phyloP scores from a whole-genome alignment of 2,888 invertebrate genomes.

The Drosophila dives region DNA sequence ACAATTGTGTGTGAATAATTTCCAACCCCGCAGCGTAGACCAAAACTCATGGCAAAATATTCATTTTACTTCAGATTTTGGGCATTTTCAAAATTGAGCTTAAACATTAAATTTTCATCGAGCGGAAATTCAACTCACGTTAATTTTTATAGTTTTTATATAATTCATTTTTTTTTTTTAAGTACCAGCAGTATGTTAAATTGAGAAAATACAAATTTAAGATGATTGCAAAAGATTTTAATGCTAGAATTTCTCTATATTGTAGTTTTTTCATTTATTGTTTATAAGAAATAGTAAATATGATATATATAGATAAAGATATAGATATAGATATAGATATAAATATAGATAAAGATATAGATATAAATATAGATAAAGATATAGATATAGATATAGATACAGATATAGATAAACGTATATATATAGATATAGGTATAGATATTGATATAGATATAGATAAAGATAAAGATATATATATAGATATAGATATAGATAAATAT shows the following conservation, averaged over 20 bases:
- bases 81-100: conserved; percentile 16
- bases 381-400: too few species aligned
- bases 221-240: not conserved
- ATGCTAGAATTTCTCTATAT: not conserved
- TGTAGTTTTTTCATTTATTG: not conserved
- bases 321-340: too few species aligned
- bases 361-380: too few species aligned
- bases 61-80: conserved; percentile 24
- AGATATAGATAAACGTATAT: too few species aligned
- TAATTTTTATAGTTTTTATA: conserved; percentile 8
- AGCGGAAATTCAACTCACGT: not conserved
- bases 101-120: conserved; percentile 23
- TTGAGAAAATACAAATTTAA: not conserved
- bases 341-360: too few species aligned
- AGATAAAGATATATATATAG: too few species aligned
- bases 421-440: too few species aligned
- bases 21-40: conserved; percentile 56
- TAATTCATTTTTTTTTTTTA: not conserved
- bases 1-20: conserved; percentile 81
- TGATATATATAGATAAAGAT: too few species aligned
- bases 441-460: too few species aligned
- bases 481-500: too few species aligned
- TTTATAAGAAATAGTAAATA: not conserved
- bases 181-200: not conserved
- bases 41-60: conserved; percentile 27